phyloP scores from a whole-genome alignment of 2,888 invertebrate species.

The Agrochola litura region DNA sequence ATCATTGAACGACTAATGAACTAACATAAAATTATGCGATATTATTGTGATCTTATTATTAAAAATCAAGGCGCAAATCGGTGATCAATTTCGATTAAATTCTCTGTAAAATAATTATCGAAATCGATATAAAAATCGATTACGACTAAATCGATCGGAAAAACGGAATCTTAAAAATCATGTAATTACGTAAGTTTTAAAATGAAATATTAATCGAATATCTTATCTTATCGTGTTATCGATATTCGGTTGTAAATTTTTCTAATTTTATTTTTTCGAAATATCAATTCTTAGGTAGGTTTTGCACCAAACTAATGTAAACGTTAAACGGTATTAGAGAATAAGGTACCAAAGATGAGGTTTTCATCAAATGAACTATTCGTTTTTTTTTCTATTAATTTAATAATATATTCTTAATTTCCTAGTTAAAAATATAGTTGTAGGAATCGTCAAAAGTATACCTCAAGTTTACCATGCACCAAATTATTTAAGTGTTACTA shows the following conservation, averaged over 20 bases:
- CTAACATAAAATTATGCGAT: slow-evolving; percentile 48
- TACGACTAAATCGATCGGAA: neutral
- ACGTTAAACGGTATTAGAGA: slow-evolving; percentile 82
- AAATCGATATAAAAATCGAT: neutral
- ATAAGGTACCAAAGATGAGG: slow-evolving; percentile 87
- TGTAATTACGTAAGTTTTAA: slow-evolving; percentile 18
- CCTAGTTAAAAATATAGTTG: slow-evolving; percentile 67
- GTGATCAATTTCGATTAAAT: slow-evolving; percentile 13
- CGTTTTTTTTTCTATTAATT: slow-evolving; percentile 79
- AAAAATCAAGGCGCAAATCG: slow-evolving; percentile 43
- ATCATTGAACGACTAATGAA: slow-evolving; percentile 52
- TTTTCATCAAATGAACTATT: slow-evolving; percentile 89
- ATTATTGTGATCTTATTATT: slow-evolving; percentile 50
- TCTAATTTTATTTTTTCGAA: slow-evolving; percentile 56
- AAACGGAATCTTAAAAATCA: slow-evolving; percentile 6
- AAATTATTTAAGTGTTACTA: slow-evolving; percentile 86
- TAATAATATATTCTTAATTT: slow-evolving; percentile 82
- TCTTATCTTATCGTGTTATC: slow-evolving; percentile 23
- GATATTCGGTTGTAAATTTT: slow-evolving; percentile 55
- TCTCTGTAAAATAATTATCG: slow-evolving; percentile 8
- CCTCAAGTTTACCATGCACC: slow-evolving; percentile 90
- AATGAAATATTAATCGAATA: slow-evolving; percentile 12
- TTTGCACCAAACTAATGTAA: slow-evolving; percentile 83
- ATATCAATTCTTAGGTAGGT: slow-evolving; percentile 56
- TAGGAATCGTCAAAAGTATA: slow-evolving; percentile 80